Evolutionary conservation across 2,888 invertebrate species (phyloP), one percentile per base, ranked within the genome.

Genomic region (Synergus gifuensis): DNA sequence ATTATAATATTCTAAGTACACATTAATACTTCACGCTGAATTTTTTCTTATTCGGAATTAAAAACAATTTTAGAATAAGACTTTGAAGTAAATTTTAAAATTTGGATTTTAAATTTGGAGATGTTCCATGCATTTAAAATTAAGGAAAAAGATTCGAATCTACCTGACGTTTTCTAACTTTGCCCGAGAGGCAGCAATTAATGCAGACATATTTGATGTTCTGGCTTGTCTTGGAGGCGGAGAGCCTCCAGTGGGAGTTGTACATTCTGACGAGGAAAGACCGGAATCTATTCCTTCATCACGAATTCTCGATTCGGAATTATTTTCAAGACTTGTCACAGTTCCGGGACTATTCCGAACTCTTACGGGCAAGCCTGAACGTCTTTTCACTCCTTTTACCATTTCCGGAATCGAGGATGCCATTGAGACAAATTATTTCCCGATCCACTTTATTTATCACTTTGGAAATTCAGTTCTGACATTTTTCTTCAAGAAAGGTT

Each of bases 251-350:
- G 90, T 90, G 8, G 92, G 92, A 58, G 91, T 92, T 66, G 91
- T 89, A 79, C 89, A 88, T 80, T 91, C 92, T 66, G 92, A 36
- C 36, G 36, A 92, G 2, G 92, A 92, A 67, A 92, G 83, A 22
- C 91, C 92, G n/a, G 92, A 92, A 79, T 92, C 92, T 76, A 84
- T 87, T 9, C 87, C 89, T 76, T 91, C 91, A 64, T 91, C 91
- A 11, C 83, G 78, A 36, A 77, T 76, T 14, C 81, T 49, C 46
- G 80, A 77, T 69, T 81, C 81, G 54, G 82, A 80, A n/a, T 78
- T 66, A 76, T 80, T 77, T 8, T 78, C 69, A 16, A 77, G 64
- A 49, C 40, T 77, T n/a, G 64, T 78, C 14, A 81, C 81, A 67
- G 78, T 77, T n/a, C 84, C 83, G n/a, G 42, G 73, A 76, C 66